Conservation (phyloP, 1,140 invertebrate genomes). For the Drosophila parvula region DNA sequence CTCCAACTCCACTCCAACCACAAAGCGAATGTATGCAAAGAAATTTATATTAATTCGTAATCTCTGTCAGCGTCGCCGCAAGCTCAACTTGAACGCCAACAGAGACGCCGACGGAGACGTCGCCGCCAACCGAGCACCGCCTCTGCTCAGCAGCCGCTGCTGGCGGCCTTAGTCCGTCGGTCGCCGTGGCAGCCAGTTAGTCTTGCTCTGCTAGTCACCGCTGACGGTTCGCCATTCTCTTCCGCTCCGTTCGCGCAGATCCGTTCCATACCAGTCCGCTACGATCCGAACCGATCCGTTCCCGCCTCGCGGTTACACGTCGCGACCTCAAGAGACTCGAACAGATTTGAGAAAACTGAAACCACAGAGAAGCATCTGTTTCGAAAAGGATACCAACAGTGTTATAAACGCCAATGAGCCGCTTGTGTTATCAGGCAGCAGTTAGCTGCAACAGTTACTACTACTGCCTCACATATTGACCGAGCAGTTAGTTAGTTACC, state of each 20-base stretch:
- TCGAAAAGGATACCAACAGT: conserved; percentile 4
- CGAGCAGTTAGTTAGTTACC: background rate
- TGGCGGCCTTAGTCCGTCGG: conserved; percentile 66
- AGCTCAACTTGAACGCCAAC: conserved; percentile 23
- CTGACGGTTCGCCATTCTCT: conserved; percentile 58
- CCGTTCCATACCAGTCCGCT: background rate
- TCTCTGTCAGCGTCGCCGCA: conserved; percentile 35
- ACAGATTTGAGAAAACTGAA: background rate
- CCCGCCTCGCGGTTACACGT: conserved; percentile 7
- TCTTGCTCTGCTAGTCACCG: conserved; percentile 76
- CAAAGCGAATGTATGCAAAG: conserved; percentile 43
- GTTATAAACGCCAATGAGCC: conserved; percentile 4
- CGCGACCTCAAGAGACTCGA: background rate
- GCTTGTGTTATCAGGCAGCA: conserved; percentile 10
- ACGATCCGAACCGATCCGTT: background rate
- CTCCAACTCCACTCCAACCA: background rate
- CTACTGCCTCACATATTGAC: conserved; percentile 10
- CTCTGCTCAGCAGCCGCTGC: conserved; percentile 10
- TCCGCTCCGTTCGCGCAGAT: conserved; percentile 22
- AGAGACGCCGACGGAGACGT: conserved; percentile 11
- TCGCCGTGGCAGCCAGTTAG: conserved; percentile 72
- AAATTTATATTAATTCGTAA: conserved; percentile 73
- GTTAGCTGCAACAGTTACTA: conserved; percentile 12
- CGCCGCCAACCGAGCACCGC: conserved; percentile 9
- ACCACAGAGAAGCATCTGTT: background rate